A percentile compares a stretch with the other conserved stretches of the same genome.
These are phyloP conservation scores for Trichonephila inaurata DNA, from an alignment of 1,140 invertebrate species.

Conservation along the genomic window DNA sequence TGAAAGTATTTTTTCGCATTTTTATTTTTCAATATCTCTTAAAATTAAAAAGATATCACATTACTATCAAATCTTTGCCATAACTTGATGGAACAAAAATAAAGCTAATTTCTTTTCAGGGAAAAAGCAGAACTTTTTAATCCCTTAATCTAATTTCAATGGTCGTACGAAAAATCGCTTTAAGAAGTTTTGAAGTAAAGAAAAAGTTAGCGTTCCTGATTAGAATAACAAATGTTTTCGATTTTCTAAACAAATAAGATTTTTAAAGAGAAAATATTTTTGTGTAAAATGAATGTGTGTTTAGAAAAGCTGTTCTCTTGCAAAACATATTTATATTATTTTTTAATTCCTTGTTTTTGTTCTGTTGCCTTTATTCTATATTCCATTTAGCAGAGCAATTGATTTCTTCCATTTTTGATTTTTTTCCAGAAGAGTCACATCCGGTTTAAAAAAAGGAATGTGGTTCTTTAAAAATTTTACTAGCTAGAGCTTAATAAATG, in stretches of 20 bases:
- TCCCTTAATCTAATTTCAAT: constrained; percentile 1
- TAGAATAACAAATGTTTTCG: background rate
- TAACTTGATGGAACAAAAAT: background rate
- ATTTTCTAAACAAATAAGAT: background rate
- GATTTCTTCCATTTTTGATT: too few species aligned
- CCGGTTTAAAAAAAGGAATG: too few species aligned
- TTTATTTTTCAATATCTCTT: too few species aligned
- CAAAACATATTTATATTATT: background rate
- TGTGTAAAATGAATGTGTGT: background rate
- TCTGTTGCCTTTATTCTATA: too few species aligned
- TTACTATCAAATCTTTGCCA: too few species aligned
- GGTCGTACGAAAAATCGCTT: background rate
- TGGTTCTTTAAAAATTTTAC: too few species aligned
- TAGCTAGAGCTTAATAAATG: too few species aligned
- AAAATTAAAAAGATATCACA: too few species aligned
- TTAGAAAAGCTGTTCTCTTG: background rate
- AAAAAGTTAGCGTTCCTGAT: background rate
- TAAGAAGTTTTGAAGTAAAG: background rate
- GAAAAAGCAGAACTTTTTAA: background rate
- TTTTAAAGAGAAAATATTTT: background rate
- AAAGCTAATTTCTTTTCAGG: background rate
- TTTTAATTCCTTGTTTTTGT: too few species aligned
- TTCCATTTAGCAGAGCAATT: too few species aligned
- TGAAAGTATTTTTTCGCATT: too few species aligned
- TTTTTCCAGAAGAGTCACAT: too few species aligned